Evolutionary conservation across 2,113 vertebrate genomes (phyloP), one percentile per base, ranked within the genome.

Genomic region (Aldabrachelys gigantea): DNA sequence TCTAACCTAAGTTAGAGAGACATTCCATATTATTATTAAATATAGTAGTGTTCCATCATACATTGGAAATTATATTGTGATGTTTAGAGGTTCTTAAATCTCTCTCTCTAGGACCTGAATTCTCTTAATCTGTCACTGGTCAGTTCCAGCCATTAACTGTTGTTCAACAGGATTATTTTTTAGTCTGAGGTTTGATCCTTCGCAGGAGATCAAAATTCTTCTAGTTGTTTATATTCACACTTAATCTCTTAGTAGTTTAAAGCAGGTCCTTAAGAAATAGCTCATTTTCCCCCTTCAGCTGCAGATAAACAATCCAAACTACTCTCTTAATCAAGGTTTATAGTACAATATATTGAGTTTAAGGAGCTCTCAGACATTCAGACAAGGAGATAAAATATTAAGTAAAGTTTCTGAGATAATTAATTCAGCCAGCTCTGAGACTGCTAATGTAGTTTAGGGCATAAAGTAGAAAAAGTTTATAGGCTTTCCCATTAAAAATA

Each of bases 331-430:
- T 97, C n/a, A 76, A 93, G 82, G 91, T 96, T 95, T 96, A 79
- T 90, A 54, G 12, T 92, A 38, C 91, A 84, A 90, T 93, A 7
- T 91, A 95, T 89, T 94, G 89, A 91, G 4, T 96, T 83, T 96
- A 80, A 94, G 86, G 88, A 80, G 19, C 52, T 93, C 62, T 62
- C 88, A 65, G 94, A 80, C 65, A 75, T 85, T 93, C 87, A 93
- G 65, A 29, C 38, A 97, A 87, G 78, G 54, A 94, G 78, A 91
- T 96, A 92, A 97, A 97, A 91, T 95, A 93, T 27, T 89, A 85
- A 96, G 65, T 94, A 82, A 93, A 89, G 75, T 95, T 97, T 21
- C 90, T 94, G 96, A 96, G 95, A 93, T 95, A 94, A 89, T 89
- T 93, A 93, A 94, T 49, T 96, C 96, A 95, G 2, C 50, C n/a